A percentile compares a stretch with the other conserved stretches of the same genome.
Conservation (phyloP, 2,797 vertebrate genomes). For the Staurois parvus region DNA sequence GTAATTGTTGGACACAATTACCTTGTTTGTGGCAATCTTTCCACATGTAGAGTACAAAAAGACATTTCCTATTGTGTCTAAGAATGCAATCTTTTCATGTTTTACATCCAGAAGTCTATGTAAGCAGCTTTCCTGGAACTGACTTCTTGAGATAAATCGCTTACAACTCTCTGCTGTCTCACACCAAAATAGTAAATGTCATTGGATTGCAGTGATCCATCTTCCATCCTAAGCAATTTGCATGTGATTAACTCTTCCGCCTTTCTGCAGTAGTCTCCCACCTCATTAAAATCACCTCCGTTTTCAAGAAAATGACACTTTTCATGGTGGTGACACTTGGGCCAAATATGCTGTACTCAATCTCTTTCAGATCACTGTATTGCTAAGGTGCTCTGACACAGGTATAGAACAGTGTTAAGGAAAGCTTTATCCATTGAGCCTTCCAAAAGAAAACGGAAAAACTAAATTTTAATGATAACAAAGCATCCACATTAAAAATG, state of each 20-base stretch:
- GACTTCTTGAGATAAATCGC: constrained; percentile 55
- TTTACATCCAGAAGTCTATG: constrained; percentile 27
- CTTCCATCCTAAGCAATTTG: constrained; percentile 65
- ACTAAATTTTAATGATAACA: background rate
- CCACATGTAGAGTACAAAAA: background rate
- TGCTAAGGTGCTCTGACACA: background rate
- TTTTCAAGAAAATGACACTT: constrained; percentile 66
- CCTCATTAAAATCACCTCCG: constrained; percentile 65
- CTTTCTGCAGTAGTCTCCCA: constrained; percentile 66
- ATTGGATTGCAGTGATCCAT: constrained; percentile 61
- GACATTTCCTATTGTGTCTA: background rate
- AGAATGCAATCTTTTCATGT: constrained; percentile 15
- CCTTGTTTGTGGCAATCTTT: background rate
- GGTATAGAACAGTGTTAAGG: background rate
- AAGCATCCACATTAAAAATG: background rate
- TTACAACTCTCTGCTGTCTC: constrained; percentile 45
- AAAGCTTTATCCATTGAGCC: background rate
- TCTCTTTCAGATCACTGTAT: constrained; percentile 1
- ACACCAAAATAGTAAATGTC: constrained; percentile 59
- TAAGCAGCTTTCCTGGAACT: constrained; percentile 30
- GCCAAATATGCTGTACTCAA: constrained; percentile 42
- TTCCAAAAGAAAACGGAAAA: background rate
- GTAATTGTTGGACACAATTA: background rate
- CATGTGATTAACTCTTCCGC: constrained; percentile 67
- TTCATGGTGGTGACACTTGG: constrained; percentile 19